These are phyloP conservation scores for Acarapis woodi DNA, from an alignment of 1,140 invertebrate species.

Conservation along the genomic window DNA sequence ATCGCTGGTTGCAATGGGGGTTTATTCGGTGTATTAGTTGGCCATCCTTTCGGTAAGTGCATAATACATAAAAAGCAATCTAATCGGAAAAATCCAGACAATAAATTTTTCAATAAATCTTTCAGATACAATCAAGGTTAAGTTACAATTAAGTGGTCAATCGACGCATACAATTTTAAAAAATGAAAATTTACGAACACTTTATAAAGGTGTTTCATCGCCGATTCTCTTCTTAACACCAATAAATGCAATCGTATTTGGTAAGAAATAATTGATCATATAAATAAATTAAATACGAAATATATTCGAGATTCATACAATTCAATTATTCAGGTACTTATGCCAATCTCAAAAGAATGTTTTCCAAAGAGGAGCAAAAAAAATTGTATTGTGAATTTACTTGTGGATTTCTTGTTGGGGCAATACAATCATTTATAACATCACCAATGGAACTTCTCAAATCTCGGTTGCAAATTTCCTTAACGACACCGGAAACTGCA, in stretches of 20 bases:
- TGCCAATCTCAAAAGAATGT: not conserved
- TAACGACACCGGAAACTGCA: conserved; percentile 19
- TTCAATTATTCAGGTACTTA: too few relatives aligned
- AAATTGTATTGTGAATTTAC: conserved; percentile 35
- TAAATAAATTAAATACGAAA: not conserved
- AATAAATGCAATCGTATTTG: conserved; percentile 71
- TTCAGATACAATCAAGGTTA: conserved; percentile 3
- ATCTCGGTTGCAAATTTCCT: conserved; percentile 34
- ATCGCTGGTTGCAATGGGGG: too few relatives aligned
- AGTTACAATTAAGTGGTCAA: not conserved
- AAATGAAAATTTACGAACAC: conserved; percentile 17
- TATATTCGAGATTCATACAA: conserved; percentile 2
- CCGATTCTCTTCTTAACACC: conserved; percentile 52
- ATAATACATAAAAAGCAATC: too few relatives aligned
- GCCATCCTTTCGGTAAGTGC: too few relatives aligned
- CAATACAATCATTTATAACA: conserved; percentile 46
- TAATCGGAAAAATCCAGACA: too few relatives aligned
- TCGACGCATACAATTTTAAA: not conserved
- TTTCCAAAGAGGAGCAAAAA: conserved; percentile 18
- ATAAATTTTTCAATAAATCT: too few relatives aligned
- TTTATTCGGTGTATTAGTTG: conserved; percentile 1
- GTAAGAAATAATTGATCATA: conserved; percentile 18
- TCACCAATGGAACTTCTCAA: conserved; percentile 63
- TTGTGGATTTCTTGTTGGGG: conserved; percentile 23
- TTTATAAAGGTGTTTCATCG: conserved; percentile 53